These are phyloP conservation scores for Phyllostomus discolor DNA, from an alignment of 2,113 vertebrate genomes.

Conservation along the genomic window DNA sequence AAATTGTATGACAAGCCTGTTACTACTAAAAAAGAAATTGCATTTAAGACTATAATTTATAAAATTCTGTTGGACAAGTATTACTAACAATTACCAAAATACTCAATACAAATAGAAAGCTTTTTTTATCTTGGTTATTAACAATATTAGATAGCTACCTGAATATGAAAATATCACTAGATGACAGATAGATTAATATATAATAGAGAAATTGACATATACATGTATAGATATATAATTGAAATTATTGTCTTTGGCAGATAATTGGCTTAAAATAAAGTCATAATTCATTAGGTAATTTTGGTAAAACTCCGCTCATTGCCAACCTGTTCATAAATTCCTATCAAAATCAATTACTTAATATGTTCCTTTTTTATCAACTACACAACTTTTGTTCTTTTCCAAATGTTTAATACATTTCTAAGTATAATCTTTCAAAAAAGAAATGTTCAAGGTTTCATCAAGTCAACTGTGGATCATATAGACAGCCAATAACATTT, in stretches of 20 bases:
- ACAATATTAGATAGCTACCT: background rate
- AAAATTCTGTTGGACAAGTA: background rate
- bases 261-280: conserved; percentile 35
- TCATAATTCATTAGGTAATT: conserved; percentile 21
- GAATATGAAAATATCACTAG: background rate
- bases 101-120: background rate
- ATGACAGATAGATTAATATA: background rate
- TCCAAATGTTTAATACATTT: background rate
- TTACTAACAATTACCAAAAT: background rate
- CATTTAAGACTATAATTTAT: background rate
- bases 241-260: conserved; percentile 10
- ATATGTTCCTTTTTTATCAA: background rate
- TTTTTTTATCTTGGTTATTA: background rate
- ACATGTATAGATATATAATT: background rate
- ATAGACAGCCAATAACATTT: background rate
- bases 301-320: conserved; percentile 36
- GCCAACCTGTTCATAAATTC: conserved; percentile 27
- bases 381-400: background rate
- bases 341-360: conserved; percentile 27
- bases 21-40: background rate
- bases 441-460: background rate
- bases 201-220: background rate
- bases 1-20: background rate
- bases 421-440: background rate
- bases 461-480: background rate